A percentile compares a stretch with the other conserved stretches of the same genome.
Conservation (phyloP, 2,113 vertebrate species). For the Grallaria varia region DNA sequence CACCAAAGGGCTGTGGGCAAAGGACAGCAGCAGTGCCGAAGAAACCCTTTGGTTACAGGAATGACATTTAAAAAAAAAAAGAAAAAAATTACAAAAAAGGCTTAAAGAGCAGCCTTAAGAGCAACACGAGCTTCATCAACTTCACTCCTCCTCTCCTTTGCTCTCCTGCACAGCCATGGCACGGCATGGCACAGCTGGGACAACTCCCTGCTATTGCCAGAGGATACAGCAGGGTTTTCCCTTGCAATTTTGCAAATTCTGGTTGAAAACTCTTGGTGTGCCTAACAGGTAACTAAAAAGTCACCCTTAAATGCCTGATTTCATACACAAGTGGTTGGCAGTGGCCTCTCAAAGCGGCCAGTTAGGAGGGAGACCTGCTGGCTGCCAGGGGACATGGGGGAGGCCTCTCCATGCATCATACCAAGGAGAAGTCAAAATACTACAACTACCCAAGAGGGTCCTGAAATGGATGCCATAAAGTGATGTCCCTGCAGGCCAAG, state of each 20-base stretch:
- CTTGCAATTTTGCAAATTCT: not conserved
- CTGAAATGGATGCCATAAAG: not conserved
- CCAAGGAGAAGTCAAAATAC: not conserved
- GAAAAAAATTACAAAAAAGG: not conserved
- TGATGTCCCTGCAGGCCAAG: not conserved
- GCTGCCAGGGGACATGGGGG: rapidly evolving
- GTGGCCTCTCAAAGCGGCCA: not conserved
- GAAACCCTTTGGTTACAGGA: not conserved
- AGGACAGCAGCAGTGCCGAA: not conserved
- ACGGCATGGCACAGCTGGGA: rapidly evolving
- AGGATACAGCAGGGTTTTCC: not conserved
- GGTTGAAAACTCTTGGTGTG: not conserved
- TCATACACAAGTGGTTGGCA: not conserved
- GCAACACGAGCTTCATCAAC: not conserved
- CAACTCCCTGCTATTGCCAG: not conserved
- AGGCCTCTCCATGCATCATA: rapidly evolving
- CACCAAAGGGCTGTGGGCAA: not conserved
- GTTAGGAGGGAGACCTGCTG: not conserved
- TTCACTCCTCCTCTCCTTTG: not conserved
- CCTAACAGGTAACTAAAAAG: not conserved
- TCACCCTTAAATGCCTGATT: not conserved
- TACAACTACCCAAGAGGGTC: rapidly evolving
- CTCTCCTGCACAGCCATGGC: rapidly evolving
- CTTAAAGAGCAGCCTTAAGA: not conserved
- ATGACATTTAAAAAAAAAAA: not conserved